Evolutionary conservation across 1,140 invertebrate species (phyloP), one percentile per base, ranked within the genome.

Genomic region (Orussus abietinus): DNA sequence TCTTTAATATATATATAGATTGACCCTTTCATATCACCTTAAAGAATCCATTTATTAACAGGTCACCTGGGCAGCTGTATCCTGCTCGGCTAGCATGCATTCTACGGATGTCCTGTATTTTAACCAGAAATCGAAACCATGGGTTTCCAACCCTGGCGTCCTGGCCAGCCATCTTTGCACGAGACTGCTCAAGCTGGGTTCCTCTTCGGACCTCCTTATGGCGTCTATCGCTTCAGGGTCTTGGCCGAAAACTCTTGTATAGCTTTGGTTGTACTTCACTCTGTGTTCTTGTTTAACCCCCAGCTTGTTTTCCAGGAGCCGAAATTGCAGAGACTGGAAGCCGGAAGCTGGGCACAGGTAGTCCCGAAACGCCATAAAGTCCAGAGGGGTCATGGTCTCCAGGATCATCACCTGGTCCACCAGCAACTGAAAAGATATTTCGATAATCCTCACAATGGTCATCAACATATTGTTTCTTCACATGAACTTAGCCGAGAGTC

Each of bases 361-460:
- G 43, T 87, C 81, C 26, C 94, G 78, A 68, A 98, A 98, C 47
- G 96, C 93, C 83, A 98, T 92, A 59, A 98, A 98, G 75, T 98
- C 95, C 33, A 96, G 68, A 0, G 95, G 93, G 0, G 92, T 95
- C 95, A 98, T 98, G 0, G 94, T 98, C 69, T 99, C 96, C 38
- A 99, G 68, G 54, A 99, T 96, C 60, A 88, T 85, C 5, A 99
- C 92, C 79, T 98, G 96, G 63, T 99, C 96, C 13, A 94, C 92
- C 14, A 98, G 72, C 1, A 98, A 69, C 92, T 97, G 66, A 9
- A 69, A 66, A 42, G 36, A 28, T n/a, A n/a, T n/a, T n/a, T n/a
- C n/a, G n/a, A n/a, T n/a, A n/a, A n/a, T n/a, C n/a, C n/a, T n/a
- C n/a, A n/a, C n/a, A n/a, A n/a, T n/a, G n/a, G n/a, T n/a, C n/a